A percentile compares a stretch with the other conserved stretches of the same genome.
Evolutionary conservation across 1,140 invertebrate species (phyloP).

Genomic region (Lucilia cuprina): DNA sequence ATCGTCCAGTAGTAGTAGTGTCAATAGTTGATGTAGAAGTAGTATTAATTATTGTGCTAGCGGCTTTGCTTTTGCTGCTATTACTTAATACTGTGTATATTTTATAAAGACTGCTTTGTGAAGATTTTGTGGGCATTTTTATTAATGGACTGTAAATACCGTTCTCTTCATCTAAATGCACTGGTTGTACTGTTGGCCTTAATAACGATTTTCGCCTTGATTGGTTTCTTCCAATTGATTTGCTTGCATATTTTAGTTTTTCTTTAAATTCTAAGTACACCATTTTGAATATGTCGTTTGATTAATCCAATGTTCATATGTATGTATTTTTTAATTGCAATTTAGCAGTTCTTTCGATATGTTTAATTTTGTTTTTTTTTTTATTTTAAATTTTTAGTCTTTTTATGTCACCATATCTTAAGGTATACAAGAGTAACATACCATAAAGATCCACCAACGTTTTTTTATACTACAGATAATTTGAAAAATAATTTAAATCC

Average conservation of each 20-base stretch:
- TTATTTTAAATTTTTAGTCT: too few relatives aligned
- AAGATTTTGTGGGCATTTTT: neutral
- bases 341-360: too few relatives aligned
- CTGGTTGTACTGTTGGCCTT: neutral
- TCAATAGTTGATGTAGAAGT: neutral
- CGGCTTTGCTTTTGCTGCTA: neutral
- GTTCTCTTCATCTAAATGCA: neutral
- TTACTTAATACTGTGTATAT: conserved; percentile 4
- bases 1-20: neutral
- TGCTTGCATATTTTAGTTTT: neutral
- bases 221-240: conserved; percentile 15
- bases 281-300: neutral
- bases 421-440: too few relatives aligned
- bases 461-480: too few relatives aligned
- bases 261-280: neutral
- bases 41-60: conserved; percentile 2
- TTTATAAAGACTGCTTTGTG: neutral
- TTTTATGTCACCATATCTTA: too few relatives aligned
- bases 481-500: too few relatives aligned
- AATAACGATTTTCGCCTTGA: conserved; percentile 26
- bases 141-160: neutral
- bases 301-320: too few relatives aligned
- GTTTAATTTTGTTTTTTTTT: too few relatives aligned
- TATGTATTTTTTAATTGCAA: too few relatives aligned
- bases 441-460: too few relatives aligned